Percentiles rank a stretch among this genome's conserved stretches.
Conservation (phyloP, 2,888 invertebrate species). For the Dolomedes plantarius region DNA sequence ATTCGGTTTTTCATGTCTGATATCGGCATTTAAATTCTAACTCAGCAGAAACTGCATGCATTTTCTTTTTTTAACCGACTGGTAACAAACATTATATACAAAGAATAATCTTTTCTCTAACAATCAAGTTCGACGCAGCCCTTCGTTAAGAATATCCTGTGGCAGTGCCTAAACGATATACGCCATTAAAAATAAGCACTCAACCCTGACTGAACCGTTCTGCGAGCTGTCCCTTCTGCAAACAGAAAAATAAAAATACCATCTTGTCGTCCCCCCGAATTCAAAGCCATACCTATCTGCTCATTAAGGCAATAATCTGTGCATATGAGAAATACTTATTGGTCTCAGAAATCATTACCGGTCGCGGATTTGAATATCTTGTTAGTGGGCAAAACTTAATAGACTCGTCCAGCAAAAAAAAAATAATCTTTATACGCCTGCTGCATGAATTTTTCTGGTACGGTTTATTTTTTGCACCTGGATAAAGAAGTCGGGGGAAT, state of each 20-base stretch:
- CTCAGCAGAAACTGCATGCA: too few species aligned
- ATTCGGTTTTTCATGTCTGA: too few species aligned
- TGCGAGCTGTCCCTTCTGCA: background rate
- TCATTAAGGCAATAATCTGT: background rate
- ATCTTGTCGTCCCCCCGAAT: background rate
- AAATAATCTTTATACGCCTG: background rate
- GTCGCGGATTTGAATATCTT: background rate
- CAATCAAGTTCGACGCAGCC: background rate
- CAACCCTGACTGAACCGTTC: slow-evolving; percentile 29
- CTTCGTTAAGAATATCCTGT: background rate
- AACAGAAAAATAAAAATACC: background rate
- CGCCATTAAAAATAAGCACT: slow-evolving; percentile 64
- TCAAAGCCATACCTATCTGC: background rate
- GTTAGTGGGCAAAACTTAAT: background rate
- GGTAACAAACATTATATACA: background rate
- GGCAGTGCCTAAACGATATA: background rate
- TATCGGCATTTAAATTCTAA: too few species aligned
- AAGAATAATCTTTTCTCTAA: background rate
- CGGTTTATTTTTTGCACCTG: too few species aligned
- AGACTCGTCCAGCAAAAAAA: background rate
- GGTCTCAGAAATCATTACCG: background rate
- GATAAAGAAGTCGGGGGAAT: background rate
- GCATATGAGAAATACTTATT: background rate
- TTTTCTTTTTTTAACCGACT: too few species aligned
- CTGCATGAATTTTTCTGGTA: background rate